Conservation (phyloP, 2,113 vertebrate genomes). For the Spermophilus dauricus region DNA sequence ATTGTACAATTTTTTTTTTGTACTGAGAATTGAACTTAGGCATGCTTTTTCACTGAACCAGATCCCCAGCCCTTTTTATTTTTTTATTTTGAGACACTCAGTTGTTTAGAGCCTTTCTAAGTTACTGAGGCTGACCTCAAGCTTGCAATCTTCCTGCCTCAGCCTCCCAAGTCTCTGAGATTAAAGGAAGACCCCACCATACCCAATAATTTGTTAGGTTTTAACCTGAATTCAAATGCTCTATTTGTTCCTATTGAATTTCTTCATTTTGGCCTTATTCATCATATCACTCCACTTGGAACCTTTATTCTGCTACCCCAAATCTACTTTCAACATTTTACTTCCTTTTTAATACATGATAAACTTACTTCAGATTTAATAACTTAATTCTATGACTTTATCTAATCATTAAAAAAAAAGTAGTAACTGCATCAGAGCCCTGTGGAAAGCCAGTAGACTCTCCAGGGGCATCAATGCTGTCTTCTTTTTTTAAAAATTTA, state of each 20-base stretch:
- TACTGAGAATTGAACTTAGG: no score
- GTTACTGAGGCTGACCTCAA: no score
- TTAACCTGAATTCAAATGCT: slow-evolving; percentile 1
- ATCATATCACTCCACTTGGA: slow-evolving; percentile 9
- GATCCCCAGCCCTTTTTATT: no score
- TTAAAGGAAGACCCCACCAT: no score
- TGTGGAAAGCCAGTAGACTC: not conserved
- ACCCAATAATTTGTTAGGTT: not conserved
- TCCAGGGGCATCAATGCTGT: not conserved
- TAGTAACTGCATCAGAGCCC: not conserved
- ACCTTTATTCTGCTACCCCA: not conserved
- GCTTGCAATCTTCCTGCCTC: no score
- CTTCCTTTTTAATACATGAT: not conserved
- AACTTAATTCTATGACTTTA: not conserved
- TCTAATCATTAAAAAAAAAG: slow-evolving; percentile 34
- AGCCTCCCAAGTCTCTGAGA: no score
- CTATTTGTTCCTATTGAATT: slow-evolving; percentile 22
- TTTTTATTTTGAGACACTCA: no score
- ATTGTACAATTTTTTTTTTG: not conserved
- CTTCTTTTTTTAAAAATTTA: no score
- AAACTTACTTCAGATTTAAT: not conserved
- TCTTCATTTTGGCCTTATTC: slow-evolving; percentile 5
- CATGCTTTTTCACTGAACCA: no score
- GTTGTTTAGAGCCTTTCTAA: no score
- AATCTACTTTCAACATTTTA: not conserved